Evolutionary conservation across 2,888 invertebrate species (phyloP), one percentile per base, ranked within the genome.

Genomic region (Leptinotarsa juncta): DNA sequence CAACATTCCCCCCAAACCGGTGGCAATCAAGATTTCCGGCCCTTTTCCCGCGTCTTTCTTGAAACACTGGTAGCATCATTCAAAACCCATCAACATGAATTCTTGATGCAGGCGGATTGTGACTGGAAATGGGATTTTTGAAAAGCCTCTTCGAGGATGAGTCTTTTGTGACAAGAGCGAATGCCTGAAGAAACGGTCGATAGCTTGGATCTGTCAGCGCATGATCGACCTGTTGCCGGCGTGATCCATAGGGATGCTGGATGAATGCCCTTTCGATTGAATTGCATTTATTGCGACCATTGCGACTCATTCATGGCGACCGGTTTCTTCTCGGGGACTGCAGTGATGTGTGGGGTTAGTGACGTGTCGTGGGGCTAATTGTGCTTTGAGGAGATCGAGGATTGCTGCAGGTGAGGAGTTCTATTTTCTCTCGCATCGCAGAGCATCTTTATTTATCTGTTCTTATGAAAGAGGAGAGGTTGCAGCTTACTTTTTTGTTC

Each of bases 21-120:
- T 0, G 57, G 26, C 26, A 57, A 57, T 4, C 23, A 57, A 23
- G 57, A 53, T n/a, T 10, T 18, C 23, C 57, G 20, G 20, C 18
- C 18, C 18, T 53, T 18, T 7, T 20, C 57, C 4, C 23, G 15
- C 57, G 20, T 57, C 14, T 57, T 23, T 20, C 57, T 57, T 23
- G 57, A 57, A 57, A 57, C 20, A 57, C 57, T 7, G 23, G 4
- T 16, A 18, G 32, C 18, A 2, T 16, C 26, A 55, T 32, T 50
- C 71, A 66, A 72, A 75, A 76, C 66, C 68, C 70, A 65, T 70
- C 65, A 66, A 32, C 76, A 71, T 82, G 71, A 81, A 82, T 80
- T 76, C 66, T 82, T 79, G 66, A 81, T 77, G 76, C 18, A 66
- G 49, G 67, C 62, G 67, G 76, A 82, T 81, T 81, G 79, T 79